A percentile compares a stretch with the other conserved stretches of the same genome.
These are phyloP conservation scores for Aspidoscelis tigris DNA, from an alignment of 2,113 vertebrate genomes.

Conservation along the genomic window DNA sequence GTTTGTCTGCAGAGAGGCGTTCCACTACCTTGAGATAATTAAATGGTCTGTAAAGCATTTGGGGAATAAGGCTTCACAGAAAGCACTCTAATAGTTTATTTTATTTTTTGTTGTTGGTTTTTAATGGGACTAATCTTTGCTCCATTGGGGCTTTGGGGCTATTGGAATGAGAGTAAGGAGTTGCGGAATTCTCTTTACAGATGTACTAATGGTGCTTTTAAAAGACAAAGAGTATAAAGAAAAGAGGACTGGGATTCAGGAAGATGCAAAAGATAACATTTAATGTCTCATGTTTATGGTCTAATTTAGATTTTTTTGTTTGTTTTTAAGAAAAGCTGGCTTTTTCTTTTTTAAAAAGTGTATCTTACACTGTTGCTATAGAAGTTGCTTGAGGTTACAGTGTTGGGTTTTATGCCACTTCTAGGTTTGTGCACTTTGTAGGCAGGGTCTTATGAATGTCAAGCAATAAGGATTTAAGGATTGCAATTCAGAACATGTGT, in stretches of 20 bases:
- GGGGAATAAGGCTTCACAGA: slow-evolving; percentile 38
- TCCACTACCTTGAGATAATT: slow-evolving; percentile 27
- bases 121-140: slow-evolving; percentile 36
- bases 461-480: neutral
- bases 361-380: slow-evolving; percentile 17
- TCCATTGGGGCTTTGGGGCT: slow-evolving; percentile 33
- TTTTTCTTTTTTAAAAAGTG: slow-evolving; percentile 33
- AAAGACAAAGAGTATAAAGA: slow-evolving; percentile 37
- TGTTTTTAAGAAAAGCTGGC: slow-evolving; percentile 6
- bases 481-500: slow-evolving; percentile 5
- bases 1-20: slow-evolving; percentile 23
- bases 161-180: slow-evolving; percentile 30
- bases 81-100: slow-evolving; percentile 37
- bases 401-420: slow-evolving; percentile 1
- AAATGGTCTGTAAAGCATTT: slow-evolving; percentile 32
- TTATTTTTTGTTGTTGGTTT: slow-evolving; percentile 45
- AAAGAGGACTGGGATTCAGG: slow-evolving; percentile 34
- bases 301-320: slow-evolving; percentile 48
- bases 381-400: slow-evolving; percentile 10
- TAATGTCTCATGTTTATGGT: slow-evolving; percentile 33
- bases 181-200: neutral
- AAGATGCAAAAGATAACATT: slow-evolving; percentile 37
- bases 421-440: neutral
- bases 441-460: slow-evolving; percentile 5
- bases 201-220: slow-evolving; percentile 41